Evolutionary conservation across 2,113 vertebrate species (phyloP).

Genomic region (Dolichallabes microphthalmus): DNA sequence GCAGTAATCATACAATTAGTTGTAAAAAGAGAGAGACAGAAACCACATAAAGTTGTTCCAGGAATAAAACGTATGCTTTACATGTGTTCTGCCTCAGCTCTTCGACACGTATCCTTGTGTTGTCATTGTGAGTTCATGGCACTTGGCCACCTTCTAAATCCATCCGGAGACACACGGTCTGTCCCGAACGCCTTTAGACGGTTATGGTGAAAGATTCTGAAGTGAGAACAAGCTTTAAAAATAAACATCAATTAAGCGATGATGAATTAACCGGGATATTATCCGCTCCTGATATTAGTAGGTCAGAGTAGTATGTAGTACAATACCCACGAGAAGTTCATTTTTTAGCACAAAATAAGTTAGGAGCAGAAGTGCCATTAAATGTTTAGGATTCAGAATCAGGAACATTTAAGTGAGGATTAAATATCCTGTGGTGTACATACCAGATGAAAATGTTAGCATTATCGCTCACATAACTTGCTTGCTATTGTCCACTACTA

Average conservation of each 20-base stretch:
- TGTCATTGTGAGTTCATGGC: slow-evolving; percentile 19
- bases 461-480: background rate
- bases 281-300: slow-evolving; percentile 16
- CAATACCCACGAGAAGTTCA: background rate
- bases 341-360: background rate
- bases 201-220: slow-evolving; percentile 8
- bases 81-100: background rate
- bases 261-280: slow-evolving; percentile 15
- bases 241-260: slow-evolving; percentile 24
- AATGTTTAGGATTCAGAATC: background rate
- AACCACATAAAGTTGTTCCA: background rate
- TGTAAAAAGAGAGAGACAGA: too few relatives aligned
- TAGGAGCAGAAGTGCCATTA: background rate
- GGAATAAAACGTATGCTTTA: background rate
- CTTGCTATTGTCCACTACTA: background rate
- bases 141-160: slow-evolving; percentile 19
- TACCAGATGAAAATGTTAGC: background rate
- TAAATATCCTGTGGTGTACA: background rate
- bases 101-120: slow-evolving; percentile 19
- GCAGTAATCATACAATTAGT: too few relatives aligned
- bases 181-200: background rate
- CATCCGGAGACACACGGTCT: slow-evolving; percentile 22
- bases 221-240: slow-evolving; percentile 13
- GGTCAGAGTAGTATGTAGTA: slow-evolving; percentile 25
- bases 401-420: background rate